Conservation (phyloP, 2,797 vertebrate genomes). For the Muraenolepis orangiensis region DNA sequence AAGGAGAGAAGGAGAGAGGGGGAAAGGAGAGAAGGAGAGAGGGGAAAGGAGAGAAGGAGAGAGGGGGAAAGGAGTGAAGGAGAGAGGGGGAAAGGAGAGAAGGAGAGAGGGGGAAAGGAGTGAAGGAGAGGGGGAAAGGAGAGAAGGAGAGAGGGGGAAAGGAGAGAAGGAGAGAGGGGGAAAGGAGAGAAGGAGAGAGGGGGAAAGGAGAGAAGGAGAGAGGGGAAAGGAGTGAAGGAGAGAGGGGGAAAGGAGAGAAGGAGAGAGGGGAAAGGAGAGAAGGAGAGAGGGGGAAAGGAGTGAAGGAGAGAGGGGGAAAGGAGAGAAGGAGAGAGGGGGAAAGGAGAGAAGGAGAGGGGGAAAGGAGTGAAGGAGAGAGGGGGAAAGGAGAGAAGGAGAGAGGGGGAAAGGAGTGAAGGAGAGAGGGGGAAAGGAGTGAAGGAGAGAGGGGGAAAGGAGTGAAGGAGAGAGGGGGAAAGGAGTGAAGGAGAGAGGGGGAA, state of each 20-base stretch:
- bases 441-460: constrained; percentile 8
- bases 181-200: not conserved
- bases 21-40: not conserved
- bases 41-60: constrained; percentile 12
- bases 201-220: constrained; percentile 10
- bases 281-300: constrained; percentile 3
- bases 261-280: not conserved
- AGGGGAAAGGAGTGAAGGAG: constrained; percentile 9
- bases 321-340: constrained; percentile 2
- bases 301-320: constrained; percentile 5
- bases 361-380: not conserved
- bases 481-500: constrained; percentile 15
- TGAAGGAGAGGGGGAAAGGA: not conserved
- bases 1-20: not conserved
- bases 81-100: constrained; percentile 2
- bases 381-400: not conserved
- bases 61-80: not conserved
- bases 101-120: constrained; percentile 16
- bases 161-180: constrained; percentile 7
- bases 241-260: not conserved
- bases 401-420: not conserved
- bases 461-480: not conserved
- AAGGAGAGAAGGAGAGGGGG: constrained; percentile 16
- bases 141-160: not conserved
- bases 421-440: no score